Conservation (phyloP, 2,113 vertebrate species). For the Carassius gibelio region DNA sequence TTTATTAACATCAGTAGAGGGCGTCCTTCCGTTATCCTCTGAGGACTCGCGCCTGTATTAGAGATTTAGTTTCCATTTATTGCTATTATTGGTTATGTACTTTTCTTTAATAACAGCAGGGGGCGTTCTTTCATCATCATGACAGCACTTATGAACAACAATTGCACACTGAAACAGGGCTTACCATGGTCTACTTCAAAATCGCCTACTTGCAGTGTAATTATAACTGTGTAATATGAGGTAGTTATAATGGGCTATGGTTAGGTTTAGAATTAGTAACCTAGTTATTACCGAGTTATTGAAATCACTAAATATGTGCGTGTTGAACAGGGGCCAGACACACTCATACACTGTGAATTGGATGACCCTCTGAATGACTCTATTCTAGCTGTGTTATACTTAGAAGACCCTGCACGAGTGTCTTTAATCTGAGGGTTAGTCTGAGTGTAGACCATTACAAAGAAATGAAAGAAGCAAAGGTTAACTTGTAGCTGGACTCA, state of each 20-base stretch:
- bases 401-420: not conserved
- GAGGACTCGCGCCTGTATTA: not conserved
- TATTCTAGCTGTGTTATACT: not conserved
- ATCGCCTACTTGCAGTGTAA: not conserved
- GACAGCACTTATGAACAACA: not conserved
- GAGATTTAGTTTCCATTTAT: not conserved
- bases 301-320: too few species aligned
- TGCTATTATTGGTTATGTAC: not conserved
- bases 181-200: too few species aligned
- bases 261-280: too few species aligned
- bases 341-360: not conserved
- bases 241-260: too few species aligned
- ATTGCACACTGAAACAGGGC: not conserved
- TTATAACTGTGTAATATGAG: not conserved
- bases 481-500: not conserved
- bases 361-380: not conserved
- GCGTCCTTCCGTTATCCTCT: not conserved
- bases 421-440: not conserved
- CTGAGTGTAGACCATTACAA: not conserved
- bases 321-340: not conserved
- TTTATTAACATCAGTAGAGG: not conserved
- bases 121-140: not conserved
- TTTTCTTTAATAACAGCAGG: slow-evolving; percentile 14
- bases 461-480: not conserved
- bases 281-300: too few species aligned